Evolutionary conservation across 2,888 invertebrate species (phyloP).

Genomic region (Agonopterix heracliana): DNA sequence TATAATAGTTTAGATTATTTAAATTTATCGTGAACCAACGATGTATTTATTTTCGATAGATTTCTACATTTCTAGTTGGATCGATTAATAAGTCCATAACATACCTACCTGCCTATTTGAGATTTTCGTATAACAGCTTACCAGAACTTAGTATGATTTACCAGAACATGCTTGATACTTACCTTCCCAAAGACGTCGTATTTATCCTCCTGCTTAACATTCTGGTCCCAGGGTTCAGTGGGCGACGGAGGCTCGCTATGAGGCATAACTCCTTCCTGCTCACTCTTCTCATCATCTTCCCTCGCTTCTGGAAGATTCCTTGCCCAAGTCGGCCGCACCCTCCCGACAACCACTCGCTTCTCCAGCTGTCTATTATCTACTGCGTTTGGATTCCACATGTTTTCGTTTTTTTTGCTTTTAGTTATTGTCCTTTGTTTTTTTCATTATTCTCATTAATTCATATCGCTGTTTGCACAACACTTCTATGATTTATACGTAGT

Average conservation of each 20-base stretch:
- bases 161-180: too few species aligned
- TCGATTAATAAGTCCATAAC: too few species aligned
- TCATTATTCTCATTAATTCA: background rate
- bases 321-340: constrained; percentile 74
- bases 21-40: too few species aligned
- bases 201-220: constrained; percentile 66
- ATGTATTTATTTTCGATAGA: too few species aligned
- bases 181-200: constrained; percentile 77
- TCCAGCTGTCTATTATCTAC: constrained; percentile 72
- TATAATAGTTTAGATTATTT: too few species aligned
- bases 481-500: too few species aligned
- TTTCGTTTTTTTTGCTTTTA: background rate
- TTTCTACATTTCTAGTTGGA: too few species aligned
- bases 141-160: too few species aligned
- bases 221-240: constrained; percentile 57
- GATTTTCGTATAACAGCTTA: too few species aligned
- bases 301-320: constrained; percentile 63
- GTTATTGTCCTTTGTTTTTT: background rate
- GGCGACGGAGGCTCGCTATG: constrained; percentile 66
- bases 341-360: constrained; percentile 77
- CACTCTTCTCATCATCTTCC: constrained; percentile 62
- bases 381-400: constrained; percentile 68
- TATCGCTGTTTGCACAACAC: too few species aligned
- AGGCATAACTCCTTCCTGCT: constrained; percentile 55
- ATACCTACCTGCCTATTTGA: too few species aligned